phyloP scores from a whole-genome alignment of 2,888 invertebrate species.

The Myathropa florea region DNA sequence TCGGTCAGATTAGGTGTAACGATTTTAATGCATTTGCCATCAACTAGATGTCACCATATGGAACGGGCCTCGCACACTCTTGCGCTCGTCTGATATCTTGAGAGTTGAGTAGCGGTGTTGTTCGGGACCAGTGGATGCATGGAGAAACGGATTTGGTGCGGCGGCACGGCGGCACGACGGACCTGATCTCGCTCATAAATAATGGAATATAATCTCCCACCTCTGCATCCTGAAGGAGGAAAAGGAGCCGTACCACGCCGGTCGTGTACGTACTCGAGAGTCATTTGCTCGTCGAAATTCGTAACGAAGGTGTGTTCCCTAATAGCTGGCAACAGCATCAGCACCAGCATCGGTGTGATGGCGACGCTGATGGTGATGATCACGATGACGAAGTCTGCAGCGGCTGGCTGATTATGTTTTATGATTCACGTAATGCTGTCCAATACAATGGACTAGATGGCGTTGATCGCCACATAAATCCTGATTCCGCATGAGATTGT shows the following conservation, averaged over 20 bases:
- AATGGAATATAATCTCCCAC: conserved; percentile 70
- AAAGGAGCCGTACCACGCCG: conserved; percentile 10
- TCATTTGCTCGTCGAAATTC: conserved; percentile 55
- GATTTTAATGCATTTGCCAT: conserved; percentile 69
- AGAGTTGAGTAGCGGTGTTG: conserved; percentile 22
- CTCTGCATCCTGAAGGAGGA: conserved; percentile 41
- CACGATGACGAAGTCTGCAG: conserved; percentile 57
- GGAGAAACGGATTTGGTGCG: conserved; percentile 37
- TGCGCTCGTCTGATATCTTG: conserved; percentile 21
- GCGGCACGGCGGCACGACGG: conserved; percentile 8
- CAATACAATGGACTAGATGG: conserved; percentile 67
- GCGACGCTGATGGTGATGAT: conserved; percentile 26
- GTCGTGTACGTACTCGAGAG: conserved; percentile 15
- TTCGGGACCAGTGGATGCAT: conserved; percentile 35
- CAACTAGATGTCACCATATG: conserved; percentile 68
- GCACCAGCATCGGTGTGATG: background rate
- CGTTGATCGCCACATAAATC: conserved; percentile 68
- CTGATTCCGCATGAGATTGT: conserved; percentile 62
- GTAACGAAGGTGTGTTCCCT: conserved; percentile 66
- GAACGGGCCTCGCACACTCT: conserved; percentile 28
- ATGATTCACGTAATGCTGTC: conserved; percentile 68
- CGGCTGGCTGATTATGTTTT: conserved; percentile 65
- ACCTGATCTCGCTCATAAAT: conserved; percentile 67
- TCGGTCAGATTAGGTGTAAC: conserved; percentile 60
- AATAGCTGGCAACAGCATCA: conserved; percentile 27